phyloP scores from a whole-genome alignment of 2,797 vertebrate species.

The Gambelia wislizenii region DNA sequence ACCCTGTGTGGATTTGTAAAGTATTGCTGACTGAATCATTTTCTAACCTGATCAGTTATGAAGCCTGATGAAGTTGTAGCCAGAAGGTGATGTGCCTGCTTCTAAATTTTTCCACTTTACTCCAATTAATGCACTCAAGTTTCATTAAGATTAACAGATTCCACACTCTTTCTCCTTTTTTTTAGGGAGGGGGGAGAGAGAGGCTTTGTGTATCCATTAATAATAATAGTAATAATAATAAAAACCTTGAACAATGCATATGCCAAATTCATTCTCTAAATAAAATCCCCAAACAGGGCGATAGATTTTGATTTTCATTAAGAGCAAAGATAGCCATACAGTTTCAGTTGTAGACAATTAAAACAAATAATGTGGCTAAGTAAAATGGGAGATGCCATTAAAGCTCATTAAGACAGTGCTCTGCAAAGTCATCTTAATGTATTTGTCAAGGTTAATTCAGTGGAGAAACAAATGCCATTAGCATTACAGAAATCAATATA shows the following conservation, averaged over 20 bases:
- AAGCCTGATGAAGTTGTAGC: not conserved
- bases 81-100: not conserved
- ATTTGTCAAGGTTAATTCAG: conserved; percentile 51
- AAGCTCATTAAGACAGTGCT: conserved; percentile 58
- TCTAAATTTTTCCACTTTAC: conserved; percentile 1
- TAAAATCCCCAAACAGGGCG: not conserved
- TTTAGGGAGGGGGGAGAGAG: no score
- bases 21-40: not conserved
- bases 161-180: not conserved
- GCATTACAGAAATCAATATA: conserved; percentile 46
- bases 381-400: not conserved
- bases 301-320: conserved; percentile 32
- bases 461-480: conserved; percentile 14
- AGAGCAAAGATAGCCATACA: conserved; percentile 4
- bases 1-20: not conserved
- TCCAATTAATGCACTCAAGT: conserved; percentile 45
- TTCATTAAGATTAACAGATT: conserved; percentile 20
- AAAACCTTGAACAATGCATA: not conserved
- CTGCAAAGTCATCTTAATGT: conserved; percentile 25
- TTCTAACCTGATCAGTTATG: not conserved
- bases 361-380: not conserved
- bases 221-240: no score
- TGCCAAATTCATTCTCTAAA: not conserved
- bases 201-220: not conserved
- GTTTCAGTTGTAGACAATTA: not conserved